Base-by-base conservation (phyloP, 2,888 invertebrate genomes). In the Stegophylla sp. region DNA sequence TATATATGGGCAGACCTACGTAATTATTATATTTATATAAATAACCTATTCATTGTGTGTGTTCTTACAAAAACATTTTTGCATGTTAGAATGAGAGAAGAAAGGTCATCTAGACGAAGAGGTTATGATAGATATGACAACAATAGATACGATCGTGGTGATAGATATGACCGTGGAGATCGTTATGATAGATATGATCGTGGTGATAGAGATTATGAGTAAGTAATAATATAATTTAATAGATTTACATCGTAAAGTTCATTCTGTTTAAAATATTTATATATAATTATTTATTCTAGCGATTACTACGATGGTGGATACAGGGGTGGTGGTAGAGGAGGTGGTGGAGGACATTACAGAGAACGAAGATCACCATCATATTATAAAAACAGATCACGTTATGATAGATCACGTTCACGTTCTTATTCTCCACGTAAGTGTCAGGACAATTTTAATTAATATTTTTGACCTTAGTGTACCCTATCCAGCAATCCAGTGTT, bases 1-100 rank as follows among this genome's bases (percentile, higher is more conserved):
- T 97, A 84, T 98, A 98, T 86, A 95, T 97, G 93, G 98, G 98
- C 71, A 94, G 94, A 87, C 94, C 96, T 1, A 95, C 96, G 34
- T 89, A 90, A 91, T 92, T 86, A 69, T 48, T 64, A 15, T 69
- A 76, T 26, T n/a, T n/a, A n/a, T n/a, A n/a, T n/a, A n/a, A n/a
- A n/a, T n/a, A n/a, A n/a, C n/a, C n/a, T n/a, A n/a, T n/a, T n/a
- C n/a, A n/a, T n/a, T n/a, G 34, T 34, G 34, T 34, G 7, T 34
- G 34, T 34, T 34, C 34, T 34, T n/a, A n/a, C 34, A 34, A 34
- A 34, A n/a, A 10, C 23, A n/a, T 43, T 1, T 23, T 3, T 66
- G 41, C 43, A n/a, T n/a, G n/a, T n/a, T n/a, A 81, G 74, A 15
- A 75, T 81, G 75, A 66, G 79, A 51, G 79, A 79, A 41, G 79